These are phyloP conservation scores for Cotesia glomerata DNA, from an alignment of 1,140 invertebrate species.

Conservation along the genomic window DNA sequence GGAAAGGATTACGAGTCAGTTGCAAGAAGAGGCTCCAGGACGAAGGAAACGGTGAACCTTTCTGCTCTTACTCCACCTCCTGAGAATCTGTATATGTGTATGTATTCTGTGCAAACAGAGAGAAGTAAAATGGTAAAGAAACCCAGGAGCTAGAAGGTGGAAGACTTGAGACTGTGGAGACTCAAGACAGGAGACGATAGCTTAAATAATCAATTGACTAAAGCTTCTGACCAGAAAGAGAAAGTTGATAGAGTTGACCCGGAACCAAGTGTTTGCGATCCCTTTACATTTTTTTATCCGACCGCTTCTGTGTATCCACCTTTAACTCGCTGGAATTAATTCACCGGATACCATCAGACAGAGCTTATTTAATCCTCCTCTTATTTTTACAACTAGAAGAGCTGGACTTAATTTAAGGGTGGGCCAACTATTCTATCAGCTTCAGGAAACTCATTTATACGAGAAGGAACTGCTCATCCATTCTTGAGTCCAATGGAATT, in stretches of 20 bases:
- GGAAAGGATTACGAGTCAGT: conserved; percentile 4
- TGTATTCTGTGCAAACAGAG: too few relatives aligned
- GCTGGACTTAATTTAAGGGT: too few relatives aligned
- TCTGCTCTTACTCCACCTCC: background rate
- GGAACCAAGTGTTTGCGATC: background rate
- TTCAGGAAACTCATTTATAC: too few relatives aligned
- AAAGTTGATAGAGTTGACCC: background rate
- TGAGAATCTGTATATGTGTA: background rate
- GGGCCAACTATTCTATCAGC: too few relatives aligned
- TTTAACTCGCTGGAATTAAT: background rate
- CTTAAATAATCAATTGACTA: background rate
- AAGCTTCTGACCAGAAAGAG: background rate
- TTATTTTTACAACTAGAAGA: too few relatives aligned
- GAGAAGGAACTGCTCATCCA: too few relatives aligned
- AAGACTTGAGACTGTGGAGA: too few relatives aligned
- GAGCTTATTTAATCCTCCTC: too few relatives aligned
- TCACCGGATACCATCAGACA: too few relatives aligned
- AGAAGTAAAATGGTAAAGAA: background rate
- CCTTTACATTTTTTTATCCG: background rate
- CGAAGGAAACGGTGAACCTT: background rate
- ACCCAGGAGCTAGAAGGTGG: too few relatives aligned
- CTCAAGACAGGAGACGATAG: too few relatives aligned
- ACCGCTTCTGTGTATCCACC: background rate
- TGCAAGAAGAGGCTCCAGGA: background rate
- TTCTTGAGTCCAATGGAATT: too few relatives aligned